Evolutionary conservation across 1,140 invertebrate species (phyloP).

Genomic region (Neodiprion fabricii): DNA sequence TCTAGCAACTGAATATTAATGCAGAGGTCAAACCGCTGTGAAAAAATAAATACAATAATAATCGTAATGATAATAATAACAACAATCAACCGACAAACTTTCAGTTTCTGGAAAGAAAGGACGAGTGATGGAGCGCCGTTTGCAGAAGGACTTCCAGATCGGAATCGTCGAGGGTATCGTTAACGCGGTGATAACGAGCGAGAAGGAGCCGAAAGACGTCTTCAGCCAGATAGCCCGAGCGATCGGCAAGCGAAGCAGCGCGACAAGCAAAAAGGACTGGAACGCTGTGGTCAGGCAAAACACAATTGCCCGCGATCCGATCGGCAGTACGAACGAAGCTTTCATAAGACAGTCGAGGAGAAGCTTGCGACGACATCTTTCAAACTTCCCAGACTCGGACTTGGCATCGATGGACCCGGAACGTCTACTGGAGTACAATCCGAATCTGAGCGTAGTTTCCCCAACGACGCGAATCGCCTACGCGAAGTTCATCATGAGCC

Average conservation of each 20-base stretch:
- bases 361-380: conserved; percentile 71
- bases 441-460: conserved; percentile 75
- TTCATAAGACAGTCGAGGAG: conserved; percentile 69
- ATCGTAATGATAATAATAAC: no score
- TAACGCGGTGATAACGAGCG: conserved; percentile 70
- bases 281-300: conserved; percentile 79
- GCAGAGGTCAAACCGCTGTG: neutral
- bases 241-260: conserved; percentile 71
- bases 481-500: conserved; percentile 82
- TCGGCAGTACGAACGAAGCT: conserved; percentile 75
- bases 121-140: conserved; percentile 80
- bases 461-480: conserved; percentile 81
- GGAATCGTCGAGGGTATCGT: conserved; percentile 85
- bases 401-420: conserved; percentile 71
- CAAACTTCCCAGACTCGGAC: conserved; percentile 66
- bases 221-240: conserved; percentile 81
- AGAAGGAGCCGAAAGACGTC: conserved; percentile 76
- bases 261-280: conserved; percentile 77
- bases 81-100: no score
- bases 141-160: conserved; percentile 90
- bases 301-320: conserved; percentile 73
- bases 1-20: neutral
- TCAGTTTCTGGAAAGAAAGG: conserved; percentile 82
- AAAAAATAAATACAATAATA: no score
- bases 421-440: conserved; percentile 80